Evolutionary conservation across 2,113 vertebrate genomes (phyloP), one percentile per base, ranked within the genome.

Genomic region (Ammodytes marinus): DNA sequence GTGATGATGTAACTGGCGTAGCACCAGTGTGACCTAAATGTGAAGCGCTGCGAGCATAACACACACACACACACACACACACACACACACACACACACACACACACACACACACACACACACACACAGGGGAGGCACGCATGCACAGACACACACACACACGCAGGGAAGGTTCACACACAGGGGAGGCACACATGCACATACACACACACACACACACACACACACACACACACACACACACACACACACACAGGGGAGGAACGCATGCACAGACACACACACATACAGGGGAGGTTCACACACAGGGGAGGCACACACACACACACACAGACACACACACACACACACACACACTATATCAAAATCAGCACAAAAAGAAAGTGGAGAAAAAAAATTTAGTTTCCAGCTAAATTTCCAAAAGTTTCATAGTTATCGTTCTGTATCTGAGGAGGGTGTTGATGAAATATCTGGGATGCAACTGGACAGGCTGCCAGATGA

Each of bases 1-100:
- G 77, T 92, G 92, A 94, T 90, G 91, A 94, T 90, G 91, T 88
- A 94, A 94, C 69, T 74, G 42, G 80, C 40, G 69, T 7, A 78
- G 79, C 79, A 84, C 79, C 78, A 86, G 74, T 49, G 85, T 92
- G 92, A 92, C 88, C 92, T 89, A 90, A 87, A 91, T 92, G 78
- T 93, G 83, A 92, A 90, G 82, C 14, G 66, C 89, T 89, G 85
- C 69, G 54, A 90, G 88, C 85, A 65, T 7, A 84, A 77, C 50
- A 79, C 54, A 12, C 27, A 8, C 74, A 49, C 5, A 12, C 9
- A 35, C 43, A 17, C n/a, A 39, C 58, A 13, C 46, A 43, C 40
- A 37, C 39, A 82, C 64, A 64, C 71, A 69, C 70, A 45, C 37
- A 76, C 65, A 69, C 54, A 77, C 69, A 63, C 4, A 13, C 7